Evolutionary conservation across 2,113 vertebrate genomes (phyloP).

Genomic region (Ailuropoda melanoleuca): DNA sequence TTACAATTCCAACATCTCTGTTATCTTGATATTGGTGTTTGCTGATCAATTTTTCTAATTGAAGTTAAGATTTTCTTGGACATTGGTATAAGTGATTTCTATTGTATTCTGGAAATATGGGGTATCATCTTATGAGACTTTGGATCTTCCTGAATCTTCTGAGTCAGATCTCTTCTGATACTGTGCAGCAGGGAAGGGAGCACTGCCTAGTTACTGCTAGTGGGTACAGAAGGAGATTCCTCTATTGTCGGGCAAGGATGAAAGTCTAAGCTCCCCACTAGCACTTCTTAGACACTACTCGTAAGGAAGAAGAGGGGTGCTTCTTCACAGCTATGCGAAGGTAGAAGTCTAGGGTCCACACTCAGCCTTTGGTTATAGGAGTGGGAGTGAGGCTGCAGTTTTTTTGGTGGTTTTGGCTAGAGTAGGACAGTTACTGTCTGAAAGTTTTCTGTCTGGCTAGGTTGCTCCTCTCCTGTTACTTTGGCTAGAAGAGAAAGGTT

Average conservation of each 20-base stretch:
- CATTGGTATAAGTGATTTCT: neutral
- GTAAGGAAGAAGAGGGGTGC: neutral
- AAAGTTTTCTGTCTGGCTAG: neutral
- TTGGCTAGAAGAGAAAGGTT: neutral
- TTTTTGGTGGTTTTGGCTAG: neutral
- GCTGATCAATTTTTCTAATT: neutral
- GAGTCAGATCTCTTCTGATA: neutral
- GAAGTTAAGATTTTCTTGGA: neutral
- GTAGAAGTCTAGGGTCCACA: neutral
- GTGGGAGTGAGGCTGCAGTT: neutral
- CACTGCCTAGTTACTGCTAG: neutral
- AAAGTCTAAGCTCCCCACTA: neutral
- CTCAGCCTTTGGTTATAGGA: neutral
- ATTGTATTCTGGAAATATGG: neutral
- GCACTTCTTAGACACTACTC: neutral
- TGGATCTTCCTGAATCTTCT: neutral
- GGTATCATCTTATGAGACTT: neutral
- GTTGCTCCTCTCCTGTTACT: neutral
- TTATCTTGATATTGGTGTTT: neutral
- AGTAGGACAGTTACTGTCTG: neutral
- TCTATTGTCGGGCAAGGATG: neutral
- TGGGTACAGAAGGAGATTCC: neutral
- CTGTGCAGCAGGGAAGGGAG: neutral
- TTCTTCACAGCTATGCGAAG: neutral
- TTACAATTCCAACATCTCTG: neutral